phyloP scores from a whole-genome alignment of 2,113 vertebrate genomes.

The Nothoprocta pentlandii region DNA sequence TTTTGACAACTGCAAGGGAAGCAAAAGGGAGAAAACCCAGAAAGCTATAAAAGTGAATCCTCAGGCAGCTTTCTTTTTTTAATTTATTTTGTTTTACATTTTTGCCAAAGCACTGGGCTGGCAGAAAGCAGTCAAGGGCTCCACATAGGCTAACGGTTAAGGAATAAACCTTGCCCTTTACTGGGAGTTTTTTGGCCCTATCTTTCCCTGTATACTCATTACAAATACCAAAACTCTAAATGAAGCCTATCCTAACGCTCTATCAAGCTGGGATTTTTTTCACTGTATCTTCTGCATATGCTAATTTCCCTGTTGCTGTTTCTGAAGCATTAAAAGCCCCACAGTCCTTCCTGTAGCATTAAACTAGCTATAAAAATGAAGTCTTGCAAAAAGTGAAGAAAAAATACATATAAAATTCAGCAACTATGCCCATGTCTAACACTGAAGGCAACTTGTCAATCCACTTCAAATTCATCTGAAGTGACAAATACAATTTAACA shows the following conservation, averaged over 20 bases:
- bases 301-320: not conserved
- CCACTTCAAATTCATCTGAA: not conserved
- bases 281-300: not conserved
- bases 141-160: not conserved
- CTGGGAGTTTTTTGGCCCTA: not conserved
- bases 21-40: not conserved
- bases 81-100: not conserved
- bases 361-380: not conserved
- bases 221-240: not conserved
- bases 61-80: not conserved
- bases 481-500: not conserved
- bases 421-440: not conserved
- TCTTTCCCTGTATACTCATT: not conserved
- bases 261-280: not conserved
- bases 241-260: not conserved
- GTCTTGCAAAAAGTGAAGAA: not conserved
- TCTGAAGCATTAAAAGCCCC: not conserved
- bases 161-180: not conserved
- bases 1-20: constrained; percentile 2
- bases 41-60: not conserved
- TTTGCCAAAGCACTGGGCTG: not conserved
- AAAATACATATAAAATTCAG: not conserved
- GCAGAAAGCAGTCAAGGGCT: not conserved
- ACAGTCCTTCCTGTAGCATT: not conserved
- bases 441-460: not conserved